Evolutionary conservation across 2,113 vertebrate genomes (phyloP), one percentile per base, ranked within the genome.

Genomic region (Ellobius talpinus): DNA sequence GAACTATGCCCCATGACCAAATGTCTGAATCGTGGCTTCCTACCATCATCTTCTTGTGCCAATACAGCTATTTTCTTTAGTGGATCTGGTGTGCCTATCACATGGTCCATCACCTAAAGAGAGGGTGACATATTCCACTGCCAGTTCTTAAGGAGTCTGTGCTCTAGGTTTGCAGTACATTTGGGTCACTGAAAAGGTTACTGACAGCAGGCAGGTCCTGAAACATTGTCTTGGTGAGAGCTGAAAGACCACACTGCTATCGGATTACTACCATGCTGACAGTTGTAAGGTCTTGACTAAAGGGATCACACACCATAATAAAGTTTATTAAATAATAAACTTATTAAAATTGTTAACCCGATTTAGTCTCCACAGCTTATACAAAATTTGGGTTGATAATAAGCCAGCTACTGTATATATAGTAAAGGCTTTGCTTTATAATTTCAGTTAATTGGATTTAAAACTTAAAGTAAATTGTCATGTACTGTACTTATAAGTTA

Each of bases 281-380:
- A 99, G 99, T 99, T 99, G 98, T 99, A 99, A 99, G 99, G 99
- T 99, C 99, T 99, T 98, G 99, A 99, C 99, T 99, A 99, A 99
- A 99, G 99, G 99, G 99, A 99, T 99, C 99, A 99, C 98, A 98
- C 99, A 98, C 99, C 99, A 99, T 99, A 99, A 99, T 99, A 99
- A 99, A 99, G 99, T 99, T 99, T 99, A 99, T 99, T 99, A 99
- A 99, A 99, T 99, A 99, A 99, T 99, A 99, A 99, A 99, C 99
- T 99, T 99, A 99, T 99, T 99, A 99, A 99, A 99, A 99, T 99
- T 99, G 99, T 99, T 99, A 99, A 99, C 99, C 99, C 99, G 99
- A 99, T 99, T 99, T 99, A 99, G 99, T 99, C 99, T 99, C 99
- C 98, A 99, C 99, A 99, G 99, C 99, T 99, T 99, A 99, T 99